A percentile compares a stretch with the other conserved stretches of the same genome.
Evolutionary conservation across 2,888 invertebrate genomes (phyloP).

Genomic region (Hylaea fasciaria): DNA sequence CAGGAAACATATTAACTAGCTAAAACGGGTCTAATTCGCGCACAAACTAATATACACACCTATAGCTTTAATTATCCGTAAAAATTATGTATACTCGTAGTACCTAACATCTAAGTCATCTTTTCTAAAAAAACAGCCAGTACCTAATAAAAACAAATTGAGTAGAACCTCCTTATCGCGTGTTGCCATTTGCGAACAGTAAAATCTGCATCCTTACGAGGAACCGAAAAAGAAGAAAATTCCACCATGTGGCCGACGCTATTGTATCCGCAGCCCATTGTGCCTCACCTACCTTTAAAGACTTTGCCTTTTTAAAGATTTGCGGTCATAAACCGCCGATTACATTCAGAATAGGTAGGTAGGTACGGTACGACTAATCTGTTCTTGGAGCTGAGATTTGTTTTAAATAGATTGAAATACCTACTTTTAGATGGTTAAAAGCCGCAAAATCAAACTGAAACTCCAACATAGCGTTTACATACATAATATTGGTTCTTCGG

Average conservation of each 20-base stretch:
- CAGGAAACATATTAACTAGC: too few species aligned
- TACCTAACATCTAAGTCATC: too few species aligned
- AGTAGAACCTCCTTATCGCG: conserved; percentile 54
- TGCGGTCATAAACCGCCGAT: conserved; percentile 72
- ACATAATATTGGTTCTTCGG: too few species aligned
- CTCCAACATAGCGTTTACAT: too few species aligned
- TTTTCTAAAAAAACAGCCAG: conserved; percentile 14
- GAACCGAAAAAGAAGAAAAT: conserved; percentile 66
- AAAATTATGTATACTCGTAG: too few species aligned
- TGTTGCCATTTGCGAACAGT: conserved; percentile 66
- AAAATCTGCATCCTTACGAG: conserved; percentile 70
- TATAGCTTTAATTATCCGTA: too few species aligned
- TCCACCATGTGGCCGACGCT: conserved; percentile 72
- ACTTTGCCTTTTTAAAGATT: conserved; percentile 69
- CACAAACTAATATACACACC: too few species aligned
- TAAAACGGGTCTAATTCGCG: too few species aligned
- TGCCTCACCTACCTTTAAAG: conserved; percentile 68
- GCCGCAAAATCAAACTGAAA: too few species aligned
- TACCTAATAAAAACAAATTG: conserved; percentile 42
- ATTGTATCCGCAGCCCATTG: conserved; percentile 76
- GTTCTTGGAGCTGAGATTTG: conserved; percentile 56
- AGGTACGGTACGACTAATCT: conserved; percentile 63
- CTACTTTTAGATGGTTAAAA: too few species aligned
- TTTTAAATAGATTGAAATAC: conserved; percentile 38
- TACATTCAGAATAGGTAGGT: conserved; percentile 69